These are phyloP conservation scores for Lissonota sp. DNA, from an alignment of 2,888 invertebrate species.

Conservation along the genomic window DNA sequence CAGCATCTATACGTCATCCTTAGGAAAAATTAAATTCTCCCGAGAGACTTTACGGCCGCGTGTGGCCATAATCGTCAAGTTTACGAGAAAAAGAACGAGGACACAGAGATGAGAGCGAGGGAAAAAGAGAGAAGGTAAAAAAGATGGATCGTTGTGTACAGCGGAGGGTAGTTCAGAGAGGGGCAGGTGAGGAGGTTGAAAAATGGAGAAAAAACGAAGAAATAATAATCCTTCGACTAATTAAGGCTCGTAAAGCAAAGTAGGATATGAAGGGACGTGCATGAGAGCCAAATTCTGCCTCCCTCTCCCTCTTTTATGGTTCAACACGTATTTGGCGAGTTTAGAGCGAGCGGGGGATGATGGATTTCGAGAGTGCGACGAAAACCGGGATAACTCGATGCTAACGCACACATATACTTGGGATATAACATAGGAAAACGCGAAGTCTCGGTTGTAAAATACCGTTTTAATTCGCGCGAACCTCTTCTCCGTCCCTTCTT, in stretches of 20 bases:
- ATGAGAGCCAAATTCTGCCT: background rate
- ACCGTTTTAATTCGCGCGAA: constrained; percentile 72
- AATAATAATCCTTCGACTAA: constrained; percentile 51
- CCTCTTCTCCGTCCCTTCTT: constrained; percentile 18
- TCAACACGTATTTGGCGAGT: constrained; percentile 41
- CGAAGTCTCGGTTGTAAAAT: constrained; percentile 67
- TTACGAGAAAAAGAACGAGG: constrained; percentile 41
- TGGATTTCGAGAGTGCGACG: constrained; percentile 9
- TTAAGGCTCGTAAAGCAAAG: constrained; percentile 42
- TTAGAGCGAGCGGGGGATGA: constrained; percentile 7
- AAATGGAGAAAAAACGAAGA: constrained; percentile 14
- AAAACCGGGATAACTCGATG: constrained; percentile 8
- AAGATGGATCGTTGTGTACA: background rate
- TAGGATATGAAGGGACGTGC: constrained; percentile 42
- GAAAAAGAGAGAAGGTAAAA: background rate
- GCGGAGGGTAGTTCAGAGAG: background rate
- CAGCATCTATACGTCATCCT: constrained; percentile 43
- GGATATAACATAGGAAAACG: constrained; percentile 25
- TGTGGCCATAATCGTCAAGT: constrained; percentile 50
- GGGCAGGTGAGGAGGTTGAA: background rate
- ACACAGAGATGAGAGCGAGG: background rate
- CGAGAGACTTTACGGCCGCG: constrained; percentile 51
- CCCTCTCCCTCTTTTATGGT: constrained; percentile 1
- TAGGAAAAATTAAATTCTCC: constrained; percentile 55
- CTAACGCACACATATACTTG: background rate